phyloP scores from a whole-genome alignment of 1,140 invertebrate genomes.

The Pomacea maculata region DNA sequence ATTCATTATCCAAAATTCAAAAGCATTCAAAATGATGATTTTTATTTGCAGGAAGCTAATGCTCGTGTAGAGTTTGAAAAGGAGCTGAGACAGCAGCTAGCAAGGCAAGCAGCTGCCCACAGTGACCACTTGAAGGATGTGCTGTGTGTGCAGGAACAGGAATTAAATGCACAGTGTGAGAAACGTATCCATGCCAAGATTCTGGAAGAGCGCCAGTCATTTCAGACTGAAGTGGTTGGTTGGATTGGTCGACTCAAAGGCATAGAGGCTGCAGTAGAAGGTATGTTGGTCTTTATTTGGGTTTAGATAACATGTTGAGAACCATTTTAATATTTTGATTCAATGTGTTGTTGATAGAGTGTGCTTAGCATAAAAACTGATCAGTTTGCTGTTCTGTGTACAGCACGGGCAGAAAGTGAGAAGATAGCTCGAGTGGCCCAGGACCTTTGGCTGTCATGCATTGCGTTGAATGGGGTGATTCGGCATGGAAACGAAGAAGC shows the following conservation, averaged over 20 bases:
- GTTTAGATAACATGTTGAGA: neutral
- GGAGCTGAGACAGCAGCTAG: slow-evolving; percentile 80
- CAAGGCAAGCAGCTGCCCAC: slow-evolving; percentile 83
- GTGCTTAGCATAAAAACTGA: neutral
- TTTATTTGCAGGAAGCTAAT: slow-evolving; percentile 68
- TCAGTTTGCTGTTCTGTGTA: slow-evolving; percentile 45
- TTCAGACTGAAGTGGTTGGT: slow-evolving; percentile 81
- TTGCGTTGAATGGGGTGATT: slow-evolving; percentile 82
- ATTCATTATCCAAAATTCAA: too few species aligned
- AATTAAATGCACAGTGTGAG: slow-evolving; percentile 74
- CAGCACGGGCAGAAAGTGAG: slow-evolving; percentile 82
- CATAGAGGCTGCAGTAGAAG: slow-evolving; percentile 86
- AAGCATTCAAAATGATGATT: too few species aligned
- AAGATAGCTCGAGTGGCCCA: slow-evolving; percentile 82
- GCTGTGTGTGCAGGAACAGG: slow-evolving; percentile 76
- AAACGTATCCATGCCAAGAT: slow-evolving; percentile 72
- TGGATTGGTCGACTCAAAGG: slow-evolving; percentile 85
- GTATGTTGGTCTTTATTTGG: slow-evolving; percentile 68
- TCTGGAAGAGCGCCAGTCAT: slow-evolving; percentile 72
- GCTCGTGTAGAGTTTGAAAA: slow-evolving; percentile 76
- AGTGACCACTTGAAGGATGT: slow-evolving; percentile 82
- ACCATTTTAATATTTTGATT: neutral
- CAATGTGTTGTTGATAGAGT: neutral
- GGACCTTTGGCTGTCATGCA: slow-evolving; percentile 90
- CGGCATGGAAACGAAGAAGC: slow-evolving; percentile 68